phyloP scores from a whole-genome alignment of 2,888 invertebrate species.

The Gerris lacustris region DNA sequence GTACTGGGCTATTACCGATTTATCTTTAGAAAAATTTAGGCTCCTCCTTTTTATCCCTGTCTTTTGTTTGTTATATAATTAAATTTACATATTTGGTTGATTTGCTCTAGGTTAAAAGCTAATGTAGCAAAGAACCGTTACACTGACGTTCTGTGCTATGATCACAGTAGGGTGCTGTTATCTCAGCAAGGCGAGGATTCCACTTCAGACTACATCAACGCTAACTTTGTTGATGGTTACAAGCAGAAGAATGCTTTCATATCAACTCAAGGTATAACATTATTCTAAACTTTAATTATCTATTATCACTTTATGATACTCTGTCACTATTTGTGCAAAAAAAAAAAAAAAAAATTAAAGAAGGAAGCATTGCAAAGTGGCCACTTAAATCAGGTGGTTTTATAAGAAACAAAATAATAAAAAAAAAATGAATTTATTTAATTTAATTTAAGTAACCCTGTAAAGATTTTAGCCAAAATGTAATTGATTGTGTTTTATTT shows the following conservation, averaged over 20 bases:
- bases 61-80: too few relatives aligned
- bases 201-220: constrained; percentile 87
- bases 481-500: background rate
- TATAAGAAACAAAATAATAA: too few relatives aligned
- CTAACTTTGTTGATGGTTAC: constrained; percentile 95
- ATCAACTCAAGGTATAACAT: constrained; percentile 74
- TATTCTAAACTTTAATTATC: constrained; percentile 14
- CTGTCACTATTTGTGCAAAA: background rate
- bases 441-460: too few relatives aligned
- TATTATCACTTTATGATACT: background rate
- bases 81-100: background rate
- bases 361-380: background rate
- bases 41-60: too few relatives aligned
- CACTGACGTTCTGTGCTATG: constrained; percentile 91
- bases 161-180: constrained; percentile 83
- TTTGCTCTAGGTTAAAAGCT: constrained; percentile 42
- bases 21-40: too few relatives aligned
- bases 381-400: too few relatives aligned
- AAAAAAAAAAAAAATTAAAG: background rate
- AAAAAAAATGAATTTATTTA: too few relatives aligned
- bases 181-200: constrained; percentile 62
- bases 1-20: too few relatives aligned
- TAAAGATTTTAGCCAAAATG: too few relatives aligned
- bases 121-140: constrained; percentile 80
- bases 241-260: constrained; percentile 96